A percentile compares a stretch with the other conserved stretches of the same genome.
phyloP scores from a whole-genome alignment of 2,888 invertebrate species.

The Andrena hattorfiana region DNA sequence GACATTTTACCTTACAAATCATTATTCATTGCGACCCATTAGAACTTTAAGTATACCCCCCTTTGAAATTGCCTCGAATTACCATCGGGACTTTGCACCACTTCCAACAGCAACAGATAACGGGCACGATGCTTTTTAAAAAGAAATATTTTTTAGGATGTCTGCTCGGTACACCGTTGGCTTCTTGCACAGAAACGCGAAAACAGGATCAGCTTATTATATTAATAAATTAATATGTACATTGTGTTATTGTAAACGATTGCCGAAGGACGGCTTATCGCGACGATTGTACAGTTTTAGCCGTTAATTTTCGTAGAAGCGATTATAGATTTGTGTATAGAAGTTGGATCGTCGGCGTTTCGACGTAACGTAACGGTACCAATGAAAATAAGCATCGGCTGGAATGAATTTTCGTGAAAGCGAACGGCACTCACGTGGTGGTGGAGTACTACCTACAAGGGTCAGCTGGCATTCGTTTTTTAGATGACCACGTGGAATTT shows the following conservation, averaged over 20 bases:
- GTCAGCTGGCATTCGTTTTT: constrained; percentile 3
- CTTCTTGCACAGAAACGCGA: too few species aligned
- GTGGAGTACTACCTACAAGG: background rate
- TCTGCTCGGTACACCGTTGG: too few species aligned
- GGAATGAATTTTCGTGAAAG: constrained; percentile 49
- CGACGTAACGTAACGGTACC: constrained; percentile 38
- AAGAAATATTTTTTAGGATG: too few species aligned
- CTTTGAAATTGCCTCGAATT: background rate
- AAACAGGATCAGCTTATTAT: background rate
- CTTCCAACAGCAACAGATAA: too few species aligned
- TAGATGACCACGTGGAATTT: constrained; percentile 11
- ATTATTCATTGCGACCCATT: background rate
- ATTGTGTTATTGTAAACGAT: background rate
- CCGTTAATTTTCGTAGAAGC: background rate
- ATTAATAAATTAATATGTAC: background rate
- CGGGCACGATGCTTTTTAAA: too few species aligned
- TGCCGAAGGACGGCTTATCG: background rate
- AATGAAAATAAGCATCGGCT: constrained; percentile 38
- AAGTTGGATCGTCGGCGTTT: constrained; percentile 16
- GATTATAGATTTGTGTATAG: constrained; percentile 22
- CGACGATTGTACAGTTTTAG: too few species aligned
- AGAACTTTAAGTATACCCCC: too few species aligned
- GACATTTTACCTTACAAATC: background rate
- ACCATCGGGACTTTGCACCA: too few species aligned
- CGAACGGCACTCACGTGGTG: constrained; percentile 21